Evolutionary conservation across 2,113 vertebrate genomes (phyloP), one percentile per base, ranked within the genome.

Genomic region (Stictonetta naevosa): DNA sequence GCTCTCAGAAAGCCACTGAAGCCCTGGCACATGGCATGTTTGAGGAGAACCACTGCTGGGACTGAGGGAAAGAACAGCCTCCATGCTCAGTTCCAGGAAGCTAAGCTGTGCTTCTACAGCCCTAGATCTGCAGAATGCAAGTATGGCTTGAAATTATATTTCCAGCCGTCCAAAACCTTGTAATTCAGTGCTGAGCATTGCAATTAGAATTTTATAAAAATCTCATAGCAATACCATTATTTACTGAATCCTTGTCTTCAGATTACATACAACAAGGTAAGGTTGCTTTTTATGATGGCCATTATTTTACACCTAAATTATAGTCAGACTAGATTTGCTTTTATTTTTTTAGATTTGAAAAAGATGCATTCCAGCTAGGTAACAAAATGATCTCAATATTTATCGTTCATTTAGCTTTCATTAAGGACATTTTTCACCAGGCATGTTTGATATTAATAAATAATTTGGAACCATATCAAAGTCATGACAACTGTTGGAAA

Each of bases 401-500:
- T 84, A 58, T 29, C 2, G 0, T 63, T 42, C n/a, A 59, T 80
- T 90, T 78, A 60, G 75, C 92, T 94, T 93, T 21, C 38, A 38
- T 82, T 86, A 88, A 44, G 18, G 34, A 68, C 44, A 46, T 68
- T 82, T 5, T 44, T 77, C 71, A 83, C 73, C 46, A 92, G 52
- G 15, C 50, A 66, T 53, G 48, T 83, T 94, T 93, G 22, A 80
- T 90, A 83, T 17, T 81, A 81, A 64, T 67, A 77, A 83, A 82
- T 68, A 44, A 34, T 58, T 74, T 79, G 64, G 62, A 92, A 84
- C 93, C 34, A 31, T 77, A 67, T 10, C 74, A 74, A 96, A 94
- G 55, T 73, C 29, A 26, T 91, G 83, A 73, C 44, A 95, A 93
- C 29, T 83, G 36, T 60, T 94, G 58, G 81, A 89, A 95, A 86